Percentiles rank a stretch among this genome's conserved stretches.
phyloP scores from a whole-genome alignment of 1,140 invertebrate species.

The Ooceraea biroi region DNA sequence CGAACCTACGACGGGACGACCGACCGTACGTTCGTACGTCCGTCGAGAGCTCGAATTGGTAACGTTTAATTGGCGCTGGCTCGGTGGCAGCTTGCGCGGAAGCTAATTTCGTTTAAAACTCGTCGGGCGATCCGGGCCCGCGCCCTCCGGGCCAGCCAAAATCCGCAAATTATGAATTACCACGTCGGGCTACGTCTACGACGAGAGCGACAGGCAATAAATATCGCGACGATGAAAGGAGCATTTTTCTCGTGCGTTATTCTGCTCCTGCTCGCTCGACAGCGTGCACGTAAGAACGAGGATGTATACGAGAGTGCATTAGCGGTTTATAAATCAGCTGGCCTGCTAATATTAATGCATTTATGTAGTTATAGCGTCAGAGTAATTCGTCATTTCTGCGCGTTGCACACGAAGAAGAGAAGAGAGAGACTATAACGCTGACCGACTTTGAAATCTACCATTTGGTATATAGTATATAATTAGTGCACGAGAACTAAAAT shows the following conservation, averaged over 20 bases:
- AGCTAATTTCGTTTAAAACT: conserved; percentile 55
- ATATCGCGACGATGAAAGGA: conserved; percentile 20
- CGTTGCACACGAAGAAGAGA: not conserved
- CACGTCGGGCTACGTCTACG: not conserved
- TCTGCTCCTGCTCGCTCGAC: not conserved
- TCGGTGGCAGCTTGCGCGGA: conserved; percentile 55
- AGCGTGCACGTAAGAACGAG: not conserved
- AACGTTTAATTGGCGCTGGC: conserved; percentile 68
- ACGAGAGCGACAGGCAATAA: not conserved
- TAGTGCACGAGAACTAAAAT: too few relatives aligned
- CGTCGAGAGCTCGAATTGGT: conserved; percentile 65
- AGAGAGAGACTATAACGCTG: not conserved
- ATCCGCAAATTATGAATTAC: conserved; percentile 51
- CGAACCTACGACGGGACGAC: conserved; percentile 20
- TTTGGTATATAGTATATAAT: too few relatives aligned
- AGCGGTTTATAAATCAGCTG: conserved; percentile 4
- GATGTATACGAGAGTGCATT: not conserved
- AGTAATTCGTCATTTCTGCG: conserved; percentile 25
- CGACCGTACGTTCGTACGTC: too few relatives aligned
- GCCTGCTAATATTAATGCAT: conserved; percentile 15
- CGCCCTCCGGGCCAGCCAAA: not conserved
- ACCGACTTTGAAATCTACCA: not conserved
- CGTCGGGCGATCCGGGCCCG: not conserved
- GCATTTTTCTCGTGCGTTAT: conserved; percentile 3
- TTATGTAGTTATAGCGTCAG: not conserved